Percentiles rank a stretch among this genome's conserved stretches.
These are phyloP conservation scores for Scotopteryx bipunctaria DNA, from an alignment of 2,888 invertebrate genomes.

Conservation along the genomic window DNA sequence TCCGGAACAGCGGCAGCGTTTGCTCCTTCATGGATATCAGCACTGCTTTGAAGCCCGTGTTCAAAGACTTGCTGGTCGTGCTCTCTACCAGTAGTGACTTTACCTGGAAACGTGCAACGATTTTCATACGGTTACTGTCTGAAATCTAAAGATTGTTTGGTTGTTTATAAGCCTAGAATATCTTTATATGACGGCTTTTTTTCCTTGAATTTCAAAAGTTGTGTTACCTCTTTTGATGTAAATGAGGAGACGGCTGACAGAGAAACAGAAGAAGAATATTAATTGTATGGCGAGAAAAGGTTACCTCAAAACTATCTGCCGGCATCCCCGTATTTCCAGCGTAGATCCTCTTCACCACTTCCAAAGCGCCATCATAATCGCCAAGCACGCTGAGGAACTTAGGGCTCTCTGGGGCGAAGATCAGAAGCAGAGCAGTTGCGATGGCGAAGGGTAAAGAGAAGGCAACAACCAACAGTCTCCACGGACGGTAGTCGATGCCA, in stretches of 20 bases:
- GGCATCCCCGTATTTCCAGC: conserved; percentile 56
- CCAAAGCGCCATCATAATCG: conserved; percentile 82
- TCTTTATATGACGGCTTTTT: no score
- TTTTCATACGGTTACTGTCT: no score
- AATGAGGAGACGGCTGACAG: no score
- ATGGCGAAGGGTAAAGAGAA: conserved; percentile 86
- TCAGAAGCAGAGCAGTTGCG: conserved; percentile 82
- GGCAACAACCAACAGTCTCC: conserved; percentile 88
- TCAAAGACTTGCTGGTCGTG: conserved; percentile 39
- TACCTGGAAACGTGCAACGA: conserved; percentile 60
- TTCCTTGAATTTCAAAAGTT: no score
- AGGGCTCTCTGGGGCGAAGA: conserved; percentile 89
- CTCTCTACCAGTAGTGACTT: conserved; percentile 55
- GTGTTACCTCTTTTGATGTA: no score
- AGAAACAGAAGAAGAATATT: neutral
- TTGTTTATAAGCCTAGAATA: no score
- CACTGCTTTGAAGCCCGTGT: conserved; percentile 57
- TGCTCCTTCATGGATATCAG: conserved; percentile 81
- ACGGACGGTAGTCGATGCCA: conserved; percentile 85
- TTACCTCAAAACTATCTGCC: conserved; percentile 63
- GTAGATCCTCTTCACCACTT: conserved; percentile 68
- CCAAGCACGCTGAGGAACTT: conserved; percentile 88
- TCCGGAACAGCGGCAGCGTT: conserved; percentile 80
- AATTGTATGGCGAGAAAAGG: conserved; percentile 25
- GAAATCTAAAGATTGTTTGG: no score